Evolutionary conservation across 1,140 invertebrate species (phyloP).

Genomic region (Dreissena polymorpha): DNA sequence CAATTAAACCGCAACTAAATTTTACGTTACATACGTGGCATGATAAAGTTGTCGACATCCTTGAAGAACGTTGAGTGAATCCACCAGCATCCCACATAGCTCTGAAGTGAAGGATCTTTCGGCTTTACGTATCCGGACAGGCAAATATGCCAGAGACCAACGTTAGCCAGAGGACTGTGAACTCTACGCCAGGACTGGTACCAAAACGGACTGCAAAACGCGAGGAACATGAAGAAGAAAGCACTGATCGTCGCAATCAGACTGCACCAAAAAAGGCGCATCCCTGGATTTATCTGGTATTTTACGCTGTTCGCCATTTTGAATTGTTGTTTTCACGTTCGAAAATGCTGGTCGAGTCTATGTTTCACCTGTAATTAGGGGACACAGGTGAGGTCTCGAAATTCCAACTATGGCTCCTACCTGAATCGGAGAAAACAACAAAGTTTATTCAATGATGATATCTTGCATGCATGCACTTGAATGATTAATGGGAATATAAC

Average conservation of each 20-base stretch:
- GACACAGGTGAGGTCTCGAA: not conserved
- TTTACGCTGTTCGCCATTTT: slow-evolving; percentile 62
- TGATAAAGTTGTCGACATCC: slow-evolving; percentile 93
- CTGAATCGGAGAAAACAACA: too few relatives aligned
- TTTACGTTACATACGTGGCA: slow-evolving; percentile 84
- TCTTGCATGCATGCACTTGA: too few relatives aligned
- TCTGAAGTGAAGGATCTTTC: slow-evolving; percentile 92
- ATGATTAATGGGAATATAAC: too few relatives aligned
- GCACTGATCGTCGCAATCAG: slow-evolving; percentile 71
- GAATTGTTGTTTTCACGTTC: slow-evolving; percentile 42
- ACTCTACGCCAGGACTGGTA: slow-evolving; percentile 95
- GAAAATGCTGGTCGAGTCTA: slow-evolving; percentile 13
- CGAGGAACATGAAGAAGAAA: slow-evolving; percentile 85
- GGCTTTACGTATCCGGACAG: slow-evolving; percentile 95
- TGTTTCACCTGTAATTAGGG: not conserved
- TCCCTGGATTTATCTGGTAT: slow-evolving; percentile 50
- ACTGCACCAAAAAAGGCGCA: slow-evolving; percentile 64
- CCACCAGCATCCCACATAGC: slow-evolving; percentile 96
- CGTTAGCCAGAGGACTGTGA: slow-evolving; percentile 85
- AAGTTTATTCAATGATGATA: too few relatives aligned
- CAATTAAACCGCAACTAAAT: too few relatives aligned
- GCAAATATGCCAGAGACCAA: slow-evolving; percentile 98
- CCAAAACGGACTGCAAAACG: slow-evolving; percentile 97
- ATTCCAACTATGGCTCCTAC: too few relatives aligned
- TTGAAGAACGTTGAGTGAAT: slow-evolving; percentile 95